Evolutionary conservation across 2,797 vertebrate genomes (phyloP).

Genomic region (Bovichtus variegatus): DNA sequence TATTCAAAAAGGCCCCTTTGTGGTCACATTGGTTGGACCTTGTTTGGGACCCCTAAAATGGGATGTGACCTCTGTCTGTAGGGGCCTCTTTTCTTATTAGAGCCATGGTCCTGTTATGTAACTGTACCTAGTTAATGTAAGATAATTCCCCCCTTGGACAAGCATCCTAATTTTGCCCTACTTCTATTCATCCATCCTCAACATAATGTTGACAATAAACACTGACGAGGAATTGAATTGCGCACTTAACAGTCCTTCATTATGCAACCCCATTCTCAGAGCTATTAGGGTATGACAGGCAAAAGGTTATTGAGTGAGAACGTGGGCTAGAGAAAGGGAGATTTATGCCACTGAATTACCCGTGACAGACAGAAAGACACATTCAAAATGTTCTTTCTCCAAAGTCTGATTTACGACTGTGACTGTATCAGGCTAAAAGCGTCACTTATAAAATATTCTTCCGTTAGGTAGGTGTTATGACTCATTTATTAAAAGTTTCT

Average conservation of each 20-base stretch:
- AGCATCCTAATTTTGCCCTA: conserved; percentile 1
- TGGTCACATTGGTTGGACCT: conserved; percentile 17
- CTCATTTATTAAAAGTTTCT: conserved; percentile 17
- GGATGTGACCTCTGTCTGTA: conserved; percentile 24
- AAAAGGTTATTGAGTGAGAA: conserved; percentile 19
- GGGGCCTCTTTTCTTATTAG: conserved; percentile 25
- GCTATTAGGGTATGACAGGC: conserved; percentile 21
- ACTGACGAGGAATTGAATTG: conserved; percentile 17
- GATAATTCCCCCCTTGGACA: conserved; percentile 27
- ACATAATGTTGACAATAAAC: conserved; percentile 41
- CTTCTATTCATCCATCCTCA: conserved; percentile 12
- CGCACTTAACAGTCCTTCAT: conserved; percentile 2
- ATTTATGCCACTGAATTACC: conserved; percentile 33
- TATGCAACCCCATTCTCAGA: neutral
- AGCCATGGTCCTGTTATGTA: conserved; percentile 38
- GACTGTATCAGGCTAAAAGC: conserved; percentile 15
- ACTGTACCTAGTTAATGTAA: conserved; percentile 35
- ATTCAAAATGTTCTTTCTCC: conserved; percentile 14
- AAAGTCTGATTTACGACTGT: conserved; percentile 7
- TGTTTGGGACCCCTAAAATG: conserved; percentile 28
- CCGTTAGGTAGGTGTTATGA: neutral
- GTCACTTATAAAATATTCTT: conserved; percentile 7
- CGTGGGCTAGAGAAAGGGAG: neutral
- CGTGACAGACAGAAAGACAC: conserved; percentile 35
- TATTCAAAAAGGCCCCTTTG: conserved; percentile 31